Percentiles rank a stretch among this genome's conserved stretches.
These are phyloP conservation scores for Petroica traversi DNA, from an alignment of 2,113 vertebrate species.

Conservation along the genomic window DNA sequence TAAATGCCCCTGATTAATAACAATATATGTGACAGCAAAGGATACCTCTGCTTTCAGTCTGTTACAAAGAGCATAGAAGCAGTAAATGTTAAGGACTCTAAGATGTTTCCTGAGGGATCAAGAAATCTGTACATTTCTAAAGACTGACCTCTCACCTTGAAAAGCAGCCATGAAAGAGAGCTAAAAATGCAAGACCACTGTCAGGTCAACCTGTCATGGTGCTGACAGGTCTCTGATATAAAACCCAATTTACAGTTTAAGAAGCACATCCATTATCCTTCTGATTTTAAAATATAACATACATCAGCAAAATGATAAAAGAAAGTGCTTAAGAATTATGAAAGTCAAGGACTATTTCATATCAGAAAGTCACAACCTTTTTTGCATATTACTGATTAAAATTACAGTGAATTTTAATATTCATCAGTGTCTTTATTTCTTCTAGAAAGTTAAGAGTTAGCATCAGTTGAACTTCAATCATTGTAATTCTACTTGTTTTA, in stretches of 20 bases:
- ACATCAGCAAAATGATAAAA: slow-evolving; percentile 82
- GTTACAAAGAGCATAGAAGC: slow-evolving; percentile 65
- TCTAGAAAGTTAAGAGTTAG: slow-evolving; percentile 12
- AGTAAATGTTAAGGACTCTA: slow-evolving; percentile 59
- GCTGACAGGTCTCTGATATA: slow-evolving; percentile 78
- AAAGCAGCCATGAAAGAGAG: slow-evolving; percentile 61
- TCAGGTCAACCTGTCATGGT: slow-evolving; percentile 63
- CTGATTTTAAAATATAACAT: slow-evolving; percentile 78
- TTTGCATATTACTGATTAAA: slow-evolving; percentile 72
- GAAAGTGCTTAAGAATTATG: slow-evolving; percentile 80
- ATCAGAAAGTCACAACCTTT: slow-evolving; percentile 74
- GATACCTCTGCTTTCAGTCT: slow-evolving; percentile 63
- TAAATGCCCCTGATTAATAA: slow-evolving; percentile 71
- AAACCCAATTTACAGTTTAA: slow-evolving; percentile 83
- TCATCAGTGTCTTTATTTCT: slow-evolving; percentile 3
- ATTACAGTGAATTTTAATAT: slow-evolving; percentile 54
- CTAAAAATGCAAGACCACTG: slow-evolving; percentile 67
- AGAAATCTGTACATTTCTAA: slow-evolving; percentile 47
- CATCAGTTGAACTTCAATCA: not conserved
- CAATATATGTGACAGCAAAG: slow-evolving; percentile 59
- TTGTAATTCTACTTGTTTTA: not conserved
- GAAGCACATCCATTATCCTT: slow-evolving; percentile 85
- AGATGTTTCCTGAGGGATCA: slow-evolving; percentile 68
- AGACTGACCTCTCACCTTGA: slow-evolving; percentile 78
- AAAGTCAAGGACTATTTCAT: slow-evolving; percentile 80